phyloP scores from a whole-genome alignment of 2,888 invertebrate genomes.

The Noctua fimbriata region DNA sequence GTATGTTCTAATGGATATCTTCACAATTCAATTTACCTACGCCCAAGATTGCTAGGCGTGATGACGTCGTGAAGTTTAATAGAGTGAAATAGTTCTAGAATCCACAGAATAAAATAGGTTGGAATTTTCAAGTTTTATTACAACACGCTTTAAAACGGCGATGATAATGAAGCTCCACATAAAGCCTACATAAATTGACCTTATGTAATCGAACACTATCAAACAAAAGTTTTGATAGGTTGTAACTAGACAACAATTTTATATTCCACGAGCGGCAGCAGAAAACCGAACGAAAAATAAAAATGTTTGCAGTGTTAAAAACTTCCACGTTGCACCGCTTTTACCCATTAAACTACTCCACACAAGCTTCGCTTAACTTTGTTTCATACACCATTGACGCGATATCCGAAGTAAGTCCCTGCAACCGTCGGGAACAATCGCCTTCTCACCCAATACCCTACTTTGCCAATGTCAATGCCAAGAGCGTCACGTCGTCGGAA shows the following conservation, averaged over 20 bases:
- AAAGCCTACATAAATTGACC: background rate
- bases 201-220: background rate
- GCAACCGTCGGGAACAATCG: conserved; percentile 47
- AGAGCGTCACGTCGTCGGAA: conserved; percentile 53
- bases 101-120: background rate
- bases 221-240: background rate
- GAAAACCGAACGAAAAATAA: conserved; percentile 13
- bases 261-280: background rate
- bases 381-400: conserved; percentile 44
- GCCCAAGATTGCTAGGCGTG: background rate
- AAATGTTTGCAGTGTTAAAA: conserved; percentile 15
- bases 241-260: background rate
- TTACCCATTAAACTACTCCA: conserved; percentile 17
- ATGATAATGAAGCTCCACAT: background rate
- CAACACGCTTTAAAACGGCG: background rate
- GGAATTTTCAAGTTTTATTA: background rate
- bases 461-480: conserved; percentile 69
- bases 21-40: background rate
- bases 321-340: conserved; percentile 7
- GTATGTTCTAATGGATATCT: background rate
- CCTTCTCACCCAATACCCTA: conserved; percentile 57
- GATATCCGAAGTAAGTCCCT: conserved; percentile 41
- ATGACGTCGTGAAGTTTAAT: background rate
- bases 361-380: conserved; percentile 46
- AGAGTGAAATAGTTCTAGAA: background rate